A percentile compares a stretch with the other conserved stretches of the same genome.
phyloP scores from a whole-genome alignment of 2,797 vertebrate genomes.

The Tympanoctomys barrerae region DNA sequence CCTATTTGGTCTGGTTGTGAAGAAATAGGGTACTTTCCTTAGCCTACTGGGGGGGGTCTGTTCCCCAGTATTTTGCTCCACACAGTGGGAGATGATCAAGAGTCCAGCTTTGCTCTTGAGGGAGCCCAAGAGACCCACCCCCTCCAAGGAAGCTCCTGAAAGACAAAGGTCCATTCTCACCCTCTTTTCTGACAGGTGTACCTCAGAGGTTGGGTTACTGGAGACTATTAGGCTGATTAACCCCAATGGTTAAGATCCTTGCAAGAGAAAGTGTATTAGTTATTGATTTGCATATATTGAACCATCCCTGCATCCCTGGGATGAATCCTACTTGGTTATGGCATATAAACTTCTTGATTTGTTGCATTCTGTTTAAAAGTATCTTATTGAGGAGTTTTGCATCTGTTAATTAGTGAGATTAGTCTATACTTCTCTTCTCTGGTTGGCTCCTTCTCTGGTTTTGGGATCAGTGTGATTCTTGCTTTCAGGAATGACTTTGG shows the following conservation, averaged over 20 bases:
- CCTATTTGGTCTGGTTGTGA: not conserved
- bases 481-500: not conserved
- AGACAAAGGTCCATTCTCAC: not conserved
- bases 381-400: not conserved
- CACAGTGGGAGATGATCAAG: not conserved
- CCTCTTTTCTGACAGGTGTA: not conserved
- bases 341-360: not conserved
- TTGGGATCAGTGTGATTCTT: not conserved
- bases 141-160: not conserved
- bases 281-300: not conserved
- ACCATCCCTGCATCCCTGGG: not conserved
- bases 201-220: not conserved
- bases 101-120: not conserved
- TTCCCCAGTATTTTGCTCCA: not conserved
- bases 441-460: not conserved
- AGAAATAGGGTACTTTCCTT: not conserved
- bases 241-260: not conserved
- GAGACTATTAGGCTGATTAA: not conserved
- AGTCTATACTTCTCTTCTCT: not conserved
- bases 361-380: not conserved
- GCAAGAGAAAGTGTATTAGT: not conserved
- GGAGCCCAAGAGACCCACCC: not conserved
- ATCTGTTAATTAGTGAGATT: not conserved
- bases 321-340: not conserved
- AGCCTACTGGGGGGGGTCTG: not conserved